A percentile compares a stretch with the other conserved stretches of the same genome.
These are phyloP conservation scores for Ferrisia virgata DNA, from an alignment of 2,888 invertebrate genomes.

Conservation along the genomic window DNA sequence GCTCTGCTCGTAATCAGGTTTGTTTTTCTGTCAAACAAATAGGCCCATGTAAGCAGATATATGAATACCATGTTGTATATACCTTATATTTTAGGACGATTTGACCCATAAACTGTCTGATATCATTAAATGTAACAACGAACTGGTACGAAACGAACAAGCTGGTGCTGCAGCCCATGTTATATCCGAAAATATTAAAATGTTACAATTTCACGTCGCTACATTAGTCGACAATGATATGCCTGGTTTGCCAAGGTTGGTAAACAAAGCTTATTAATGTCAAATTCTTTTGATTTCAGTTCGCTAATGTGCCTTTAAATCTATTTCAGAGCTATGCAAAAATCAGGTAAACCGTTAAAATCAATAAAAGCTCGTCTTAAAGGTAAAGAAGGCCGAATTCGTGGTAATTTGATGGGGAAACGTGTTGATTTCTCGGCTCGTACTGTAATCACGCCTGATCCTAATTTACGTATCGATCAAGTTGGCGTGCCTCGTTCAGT, in stretches of 20 bases:
- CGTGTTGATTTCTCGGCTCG: constrained; percentile 99
- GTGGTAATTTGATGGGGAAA: constrained; percentile 99
- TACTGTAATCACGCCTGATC: constrained; percentile 97
- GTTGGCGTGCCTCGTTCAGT: constrained; percentile 95
- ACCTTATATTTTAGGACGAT: constrained; percentile 81
- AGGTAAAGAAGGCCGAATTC: constrained; percentile 97
- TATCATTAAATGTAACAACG: constrained; percentile 97
- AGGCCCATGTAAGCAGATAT: no score
- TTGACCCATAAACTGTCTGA: constrained; percentile 98
- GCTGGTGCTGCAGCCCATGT: constrained; percentile 97
- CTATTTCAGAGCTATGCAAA: constrained; percentile 82
- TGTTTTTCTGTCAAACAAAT: constrained; percentile 11
- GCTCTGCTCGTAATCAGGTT: constrained; percentile 89
- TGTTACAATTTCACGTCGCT: constrained; percentile 97
- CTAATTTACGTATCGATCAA: constrained; percentile 90
- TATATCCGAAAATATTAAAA: constrained; percentile 91
- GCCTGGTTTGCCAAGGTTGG: constrained; percentile 86
- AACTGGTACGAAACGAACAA: constrained; percentile 89
- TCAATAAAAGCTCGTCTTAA: constrained; percentile 94
- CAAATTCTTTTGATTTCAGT: neutral
- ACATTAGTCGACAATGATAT: constrained; percentile 98
- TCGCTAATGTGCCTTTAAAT: neutral
- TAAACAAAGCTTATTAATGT: neutral
- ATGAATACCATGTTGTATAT: no score
- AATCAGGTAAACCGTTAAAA: constrained; percentile 97